A percentile compares a stretch with the other conserved stretches of the same genome.
These are phyloP conservation scores for Neelides folsomi DNA, from an alignment of 2,888 invertebrate species.

Conservation along the genomic window DNA sequence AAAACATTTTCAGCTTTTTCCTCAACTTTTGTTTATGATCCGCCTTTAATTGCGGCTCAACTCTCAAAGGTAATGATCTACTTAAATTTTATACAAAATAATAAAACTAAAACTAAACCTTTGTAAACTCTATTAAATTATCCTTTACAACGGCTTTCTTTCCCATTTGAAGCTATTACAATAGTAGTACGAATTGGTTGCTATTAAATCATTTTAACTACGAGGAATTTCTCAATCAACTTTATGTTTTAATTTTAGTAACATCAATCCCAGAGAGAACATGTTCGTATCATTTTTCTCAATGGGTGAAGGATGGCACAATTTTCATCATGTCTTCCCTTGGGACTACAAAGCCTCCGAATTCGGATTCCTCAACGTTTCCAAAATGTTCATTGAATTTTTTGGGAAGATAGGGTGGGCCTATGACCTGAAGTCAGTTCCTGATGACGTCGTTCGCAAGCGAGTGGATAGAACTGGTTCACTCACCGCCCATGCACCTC, in stretches of 20 bases:
- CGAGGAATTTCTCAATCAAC: no score
- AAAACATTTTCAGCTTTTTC: no score
- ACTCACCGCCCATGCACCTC: constrained; percentile 33
- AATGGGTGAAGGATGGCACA: constrained; percentile 72
- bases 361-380: constrained; percentile 43
- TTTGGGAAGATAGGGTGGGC: constrained; percentile 49
- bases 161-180: no score
- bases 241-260: constrained; percentile 40
- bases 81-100: no score
- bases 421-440: constrained; percentile 51
- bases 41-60: no score
- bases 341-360: constrained; percentile 50
- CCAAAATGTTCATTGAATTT: constrained; percentile 50
- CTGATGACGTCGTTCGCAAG: constrained; percentile 52
- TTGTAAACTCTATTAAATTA: no score
- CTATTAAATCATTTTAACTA: no score
- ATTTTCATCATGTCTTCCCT: constrained; percentile 78
- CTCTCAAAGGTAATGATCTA: no score
- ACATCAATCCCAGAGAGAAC: constrained; percentile 67
- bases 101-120: no score
- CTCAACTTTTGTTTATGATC: no score
- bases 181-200: no score
- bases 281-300: constrained; percentile 55
- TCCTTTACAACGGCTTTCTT: no score
- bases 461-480: constrained; percentile 56